These are phyloP conservation scores for Andrena haemorrhoa DNA, from an alignment of 2,888 invertebrate species.

Conservation along the genomic window DNA sequence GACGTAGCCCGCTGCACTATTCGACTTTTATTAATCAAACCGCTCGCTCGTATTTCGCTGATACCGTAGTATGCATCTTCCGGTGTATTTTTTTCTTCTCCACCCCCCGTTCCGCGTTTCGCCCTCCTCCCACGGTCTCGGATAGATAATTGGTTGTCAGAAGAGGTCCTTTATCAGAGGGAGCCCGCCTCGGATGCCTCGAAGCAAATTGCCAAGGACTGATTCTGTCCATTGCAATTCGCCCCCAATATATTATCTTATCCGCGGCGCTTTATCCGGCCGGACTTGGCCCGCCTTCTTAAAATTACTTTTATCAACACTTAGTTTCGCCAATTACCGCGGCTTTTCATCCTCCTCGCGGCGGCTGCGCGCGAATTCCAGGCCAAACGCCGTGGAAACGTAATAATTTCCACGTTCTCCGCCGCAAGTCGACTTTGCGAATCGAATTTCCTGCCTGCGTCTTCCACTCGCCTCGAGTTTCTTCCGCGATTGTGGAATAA, in stretches of 20 bases:
- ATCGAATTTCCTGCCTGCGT: too few species aligned
- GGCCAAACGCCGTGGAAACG: neutral
- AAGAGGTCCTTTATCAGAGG: constrained; percentile 57
- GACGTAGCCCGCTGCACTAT: constrained; percentile 12
- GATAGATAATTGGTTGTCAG: constrained; percentile 76
- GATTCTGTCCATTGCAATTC: constrained; percentile 79
- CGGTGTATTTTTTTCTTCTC: constrained; percentile 17
- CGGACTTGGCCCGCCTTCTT: constrained; percentile 61
- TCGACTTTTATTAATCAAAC: constrained; percentile 60
- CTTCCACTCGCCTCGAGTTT: neutral
- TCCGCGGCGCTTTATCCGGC: constrained; percentile 55
- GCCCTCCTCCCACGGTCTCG: constrained; percentile 43
- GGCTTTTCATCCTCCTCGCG: constrained; percentile 48
- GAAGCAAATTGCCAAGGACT: constrained; percentile 76
- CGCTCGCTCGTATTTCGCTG: constrained; percentile 14
- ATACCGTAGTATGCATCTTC: constrained; percentile 35
- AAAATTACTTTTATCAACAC: constrained; percentile 74
- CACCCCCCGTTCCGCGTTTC: constrained; percentile 12
- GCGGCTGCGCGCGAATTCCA: constrained; percentile 5
- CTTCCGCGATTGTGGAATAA: neutral
- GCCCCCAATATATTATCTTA: constrained; percentile 78
- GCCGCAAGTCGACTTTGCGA: too few species aligned
- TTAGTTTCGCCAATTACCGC: constrained; percentile 70
- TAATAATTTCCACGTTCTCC: neutral
- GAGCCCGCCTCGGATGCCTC: constrained; percentile 56